These are phyloP conservation scores for Nomada ferruginata DNA, from an alignment of 2,888 invertebrate species.

Conservation along the genomic window DNA sequence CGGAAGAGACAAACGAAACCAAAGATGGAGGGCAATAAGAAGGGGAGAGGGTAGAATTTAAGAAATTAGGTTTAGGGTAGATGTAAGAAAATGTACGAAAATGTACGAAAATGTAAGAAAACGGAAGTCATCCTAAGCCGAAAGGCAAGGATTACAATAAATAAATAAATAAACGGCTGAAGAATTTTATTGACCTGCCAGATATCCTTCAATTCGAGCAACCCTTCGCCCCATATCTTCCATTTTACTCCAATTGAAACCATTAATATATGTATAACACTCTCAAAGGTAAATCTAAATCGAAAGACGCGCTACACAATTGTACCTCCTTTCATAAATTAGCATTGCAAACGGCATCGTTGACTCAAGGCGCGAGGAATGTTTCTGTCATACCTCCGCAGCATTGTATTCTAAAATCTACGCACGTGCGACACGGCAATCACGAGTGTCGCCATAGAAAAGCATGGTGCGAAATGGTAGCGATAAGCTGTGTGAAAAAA, in stretches of 20 bases:
- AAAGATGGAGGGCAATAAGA: too few species aligned
- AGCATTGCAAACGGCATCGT: not conserved
- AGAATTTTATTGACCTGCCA: not conserved
- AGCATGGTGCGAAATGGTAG: not conserved
- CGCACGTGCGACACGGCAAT: constrained; percentile 2
- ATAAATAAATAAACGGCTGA: not conserved
- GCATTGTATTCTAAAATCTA: constrained; percentile 37
- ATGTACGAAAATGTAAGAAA: too few species aligned
- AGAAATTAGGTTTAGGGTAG: too few species aligned
- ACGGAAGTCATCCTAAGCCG: too few species aligned
- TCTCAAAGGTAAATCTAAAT: not conserved
- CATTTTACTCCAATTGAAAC: too few species aligned
- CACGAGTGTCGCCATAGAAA: not conserved
- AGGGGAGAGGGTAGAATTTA: too few species aligned
- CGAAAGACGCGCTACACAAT: not conserved
- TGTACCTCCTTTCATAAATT: not conserved
- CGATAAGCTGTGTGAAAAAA: constrained; percentile 33
- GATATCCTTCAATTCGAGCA: not conserved
- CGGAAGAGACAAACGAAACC: too few species aligned
- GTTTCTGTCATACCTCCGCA: constrained; percentile 12
- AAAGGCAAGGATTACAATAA: too few species aligned
- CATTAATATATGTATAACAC: too few species aligned
- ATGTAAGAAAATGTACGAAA: too few species aligned
- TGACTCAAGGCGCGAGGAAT: constrained; percentile 27
- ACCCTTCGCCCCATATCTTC: too few species aligned